Evolutionary conservation across 2,113 vertebrate genomes (phyloP), one percentile per base, ranked within the genome.

Genomic region (Mystacornis crossleyi): DNA sequence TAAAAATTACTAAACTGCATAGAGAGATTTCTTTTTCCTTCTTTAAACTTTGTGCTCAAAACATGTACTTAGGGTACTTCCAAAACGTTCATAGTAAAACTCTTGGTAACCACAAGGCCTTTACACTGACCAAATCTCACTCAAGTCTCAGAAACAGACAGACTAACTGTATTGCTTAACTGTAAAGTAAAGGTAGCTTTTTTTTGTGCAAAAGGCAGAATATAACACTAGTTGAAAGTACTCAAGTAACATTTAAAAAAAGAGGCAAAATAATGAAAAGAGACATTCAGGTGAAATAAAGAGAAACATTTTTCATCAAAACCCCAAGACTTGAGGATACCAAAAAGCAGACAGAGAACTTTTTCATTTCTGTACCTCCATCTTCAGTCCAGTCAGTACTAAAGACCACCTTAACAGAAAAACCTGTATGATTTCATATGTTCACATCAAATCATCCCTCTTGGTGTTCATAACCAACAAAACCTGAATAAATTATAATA

Each of bases 401-500:
- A 12, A 55, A 29, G 28, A 80, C 10, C 20, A 48, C 8, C 20
- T 28, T 28, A 80, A 67, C 6, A 75, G 57, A 67, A 43, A 31
- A 89, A 53, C 12, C 24, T 15, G 8, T 21, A 42, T 4, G 9
- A 51, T 50, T 45, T 86, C 20, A 19, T 14, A 3, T 42, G 36
- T 10, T 71, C 1, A 36, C 15, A 48, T 0, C 0, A 86, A 62
- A 53, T 26, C 26, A n/a, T 71, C 31, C 14, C 8, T 53, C 24
- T 25, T 24, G 9, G 12, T 48, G 28, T 40, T 84, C 23, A 50
- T 9, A 64, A 72, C 25, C 28, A 77, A 43, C 4, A 83, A 62
- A 67, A 58, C 6, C 7, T 31, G 24, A 83, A 87, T 14, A 62
- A 18, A 29, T 48, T 34, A 53, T 23, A 48, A 29, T 6, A 5